Conservation (phyloP, 2,113 vertebrate genomes). For the Galbula dea region DNA sequence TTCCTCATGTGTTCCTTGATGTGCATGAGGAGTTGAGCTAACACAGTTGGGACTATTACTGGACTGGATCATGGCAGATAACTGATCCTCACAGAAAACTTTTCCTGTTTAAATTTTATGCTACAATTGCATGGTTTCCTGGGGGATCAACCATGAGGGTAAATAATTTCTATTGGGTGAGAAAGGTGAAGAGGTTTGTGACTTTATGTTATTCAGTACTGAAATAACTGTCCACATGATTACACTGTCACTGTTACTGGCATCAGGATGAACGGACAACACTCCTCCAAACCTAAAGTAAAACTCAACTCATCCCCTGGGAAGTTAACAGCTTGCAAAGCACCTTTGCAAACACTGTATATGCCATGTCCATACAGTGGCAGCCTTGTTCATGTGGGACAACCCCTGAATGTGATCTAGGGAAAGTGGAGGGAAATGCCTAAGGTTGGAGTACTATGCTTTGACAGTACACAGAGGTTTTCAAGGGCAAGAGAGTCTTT, state of each 20-base stretch:
- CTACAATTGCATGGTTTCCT: background rate
- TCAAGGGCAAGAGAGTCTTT: too few relatives aligned
- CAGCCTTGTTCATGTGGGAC: background rate
- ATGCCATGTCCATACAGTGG: too few relatives aligned
- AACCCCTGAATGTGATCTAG: background rate
- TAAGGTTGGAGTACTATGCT: accelerated
- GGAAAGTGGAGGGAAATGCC: background rate
- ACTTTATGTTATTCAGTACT: background rate
- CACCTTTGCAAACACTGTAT: background rate
- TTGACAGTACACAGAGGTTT: background rate
- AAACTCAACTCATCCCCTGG: background rate
- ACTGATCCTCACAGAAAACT: background rate
- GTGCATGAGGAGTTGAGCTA: background rate
- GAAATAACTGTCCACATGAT: background rate
- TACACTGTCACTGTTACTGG: background rate
- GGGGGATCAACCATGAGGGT: background rate
- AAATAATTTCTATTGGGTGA: background rate
- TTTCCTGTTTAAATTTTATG: background rate
- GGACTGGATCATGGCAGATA: background rate
- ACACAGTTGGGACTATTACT: background rate
- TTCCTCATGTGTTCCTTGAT: background rate
- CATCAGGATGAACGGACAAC: background rate
- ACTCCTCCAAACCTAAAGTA: background rate
- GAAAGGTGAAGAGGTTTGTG: background rate
- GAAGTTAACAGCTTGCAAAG: background rate